These are phyloP conservation scores for Lottia gigantea DNA, from an alignment of 2,888 invertebrate genomes.

Conservation along the genomic window DNA sequence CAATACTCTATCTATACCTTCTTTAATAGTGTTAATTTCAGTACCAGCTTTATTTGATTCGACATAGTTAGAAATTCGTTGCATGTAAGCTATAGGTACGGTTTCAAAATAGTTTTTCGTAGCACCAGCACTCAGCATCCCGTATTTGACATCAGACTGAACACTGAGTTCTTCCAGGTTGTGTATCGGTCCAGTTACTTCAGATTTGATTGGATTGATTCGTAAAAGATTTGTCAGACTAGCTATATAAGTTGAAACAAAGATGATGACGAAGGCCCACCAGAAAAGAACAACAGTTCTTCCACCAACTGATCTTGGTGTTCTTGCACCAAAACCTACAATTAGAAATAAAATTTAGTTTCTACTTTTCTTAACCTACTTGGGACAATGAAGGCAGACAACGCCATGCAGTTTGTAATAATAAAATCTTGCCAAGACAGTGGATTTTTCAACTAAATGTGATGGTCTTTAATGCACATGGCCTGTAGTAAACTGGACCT, in stretches of 20 bases:
- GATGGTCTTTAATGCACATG: too few relatives aligned
- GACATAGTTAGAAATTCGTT: conserved; percentile 23
- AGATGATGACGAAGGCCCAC: conserved; percentile 54
- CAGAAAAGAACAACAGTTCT: conserved; percentile 48
- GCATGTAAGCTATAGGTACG: conserved; percentile 29
- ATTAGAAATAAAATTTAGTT: neutral
- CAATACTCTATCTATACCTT: conserved; percentile 39
- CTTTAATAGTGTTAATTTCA: conserved; percentile 22
- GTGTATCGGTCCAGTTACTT: conserved; percentile 4
- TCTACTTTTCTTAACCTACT: too few relatives aligned
- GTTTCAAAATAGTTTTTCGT: conserved; percentile 38
- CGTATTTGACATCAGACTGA: conserved; percentile 37
- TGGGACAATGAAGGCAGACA: too few relatives aligned
- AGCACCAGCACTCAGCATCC: conserved; percentile 38
- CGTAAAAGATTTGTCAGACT: conserved; percentile 51
- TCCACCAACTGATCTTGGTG: conserved; percentile 53
- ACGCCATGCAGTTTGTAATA: too few relatives aligned
- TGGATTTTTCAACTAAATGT: too few relatives aligned
- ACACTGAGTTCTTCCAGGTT: conserved; percentile 42
- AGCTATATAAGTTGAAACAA: conserved; percentile 51
- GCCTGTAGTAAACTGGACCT: too few relatives aligned
- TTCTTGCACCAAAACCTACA: conserved; percentile 20
- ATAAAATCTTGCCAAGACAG: too few relatives aligned
- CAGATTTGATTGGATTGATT: conserved; percentile 31
- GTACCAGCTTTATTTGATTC: conserved; percentile 16